Evolutionary conservation across 2,888 invertebrate genomes (phyloP).

Genomic region (Microchrysa polita): DNA sequence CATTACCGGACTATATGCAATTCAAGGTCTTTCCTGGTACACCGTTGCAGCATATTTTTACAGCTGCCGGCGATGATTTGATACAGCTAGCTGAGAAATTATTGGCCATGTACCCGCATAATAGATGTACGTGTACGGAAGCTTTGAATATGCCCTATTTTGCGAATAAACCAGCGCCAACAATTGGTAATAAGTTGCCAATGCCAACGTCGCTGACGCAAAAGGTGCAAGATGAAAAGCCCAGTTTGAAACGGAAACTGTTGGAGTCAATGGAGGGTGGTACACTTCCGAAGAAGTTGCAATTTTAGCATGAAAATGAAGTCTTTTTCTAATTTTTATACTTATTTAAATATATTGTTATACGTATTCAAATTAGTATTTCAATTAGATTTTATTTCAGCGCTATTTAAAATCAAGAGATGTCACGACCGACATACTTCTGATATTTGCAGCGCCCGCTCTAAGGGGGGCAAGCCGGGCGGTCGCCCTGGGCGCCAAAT

Average conservation of each 20-base stretch:
- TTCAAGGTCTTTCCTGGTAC: conserved; percentile 88
- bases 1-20: conserved; percentile 89
- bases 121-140: conserved; percentile 82
- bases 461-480: too few relatives aligned
- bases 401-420: too few relatives aligned
- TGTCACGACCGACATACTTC: too few relatives aligned
- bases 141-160: conserved; percentile 92
- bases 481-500: too few relatives aligned
- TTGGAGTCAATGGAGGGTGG: conserved; percentile 69
- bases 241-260: conserved; percentile 74
- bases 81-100: conserved; percentile 81
- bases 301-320: conserved; percentile 69
- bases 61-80: conserved; percentile 93
- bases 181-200: conserved; percentile 84
- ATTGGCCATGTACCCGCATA: conserved; percentile 83
- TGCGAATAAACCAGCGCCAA: conserved; percentile 88
- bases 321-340: neutral
- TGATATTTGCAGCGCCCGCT: too few relatives aligned
- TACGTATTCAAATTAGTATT: too few relatives aligned
- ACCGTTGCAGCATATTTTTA: conserved; percentile 91
- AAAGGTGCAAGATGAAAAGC: conserved; percentile 64
- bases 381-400: too few relatives aligned
- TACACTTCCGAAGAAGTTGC: conserved; percentile 68
- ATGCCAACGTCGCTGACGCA: conserved; percentile 55
- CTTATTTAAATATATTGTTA: neutral